Conservation (phyloP, 1,140 invertebrate species). For the Subanguina moxae region DNA sequence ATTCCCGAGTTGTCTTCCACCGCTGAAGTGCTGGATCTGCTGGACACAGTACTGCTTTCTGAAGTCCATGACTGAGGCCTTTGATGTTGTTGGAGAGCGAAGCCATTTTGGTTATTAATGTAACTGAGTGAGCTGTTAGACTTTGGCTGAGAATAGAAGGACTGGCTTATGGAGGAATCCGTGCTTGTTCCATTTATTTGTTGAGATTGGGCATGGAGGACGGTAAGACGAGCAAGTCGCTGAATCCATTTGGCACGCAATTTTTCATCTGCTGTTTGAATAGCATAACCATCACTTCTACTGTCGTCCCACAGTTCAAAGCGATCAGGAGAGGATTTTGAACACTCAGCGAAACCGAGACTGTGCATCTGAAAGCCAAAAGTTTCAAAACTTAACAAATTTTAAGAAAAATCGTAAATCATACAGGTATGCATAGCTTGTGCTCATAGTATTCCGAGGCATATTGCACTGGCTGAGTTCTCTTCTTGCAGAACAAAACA, state of each 20-base stretch:
- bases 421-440: constrained; percentile 53
- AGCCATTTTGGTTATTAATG: not conserved
- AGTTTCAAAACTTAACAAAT: constrained; percentile 12
- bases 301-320: constrained; percentile 57
- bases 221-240: constrained; percentile 36
- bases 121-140: not conserved
- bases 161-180: not conserved
- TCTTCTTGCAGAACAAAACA: constrained; percentile 56
- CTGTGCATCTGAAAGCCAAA: constrained; percentile 32
- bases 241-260: constrained; percentile 52
- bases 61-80: constrained; percentile 14
- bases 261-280: constrained; percentile 44
- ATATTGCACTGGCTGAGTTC: constrained; percentile 38
- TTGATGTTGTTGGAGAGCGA: constrained; percentile 8
- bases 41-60: constrained; percentile 3
- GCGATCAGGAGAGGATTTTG: constrained; percentile 31
- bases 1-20: not conserved
- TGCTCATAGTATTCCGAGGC: constrained; percentile 57
- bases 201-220: constrained; percentile 14
- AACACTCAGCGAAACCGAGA: constrained; percentile 50
- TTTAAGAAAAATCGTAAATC: constrained; percentile 8
- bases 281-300: constrained; percentile 53
- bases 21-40: constrained; percentile 5
- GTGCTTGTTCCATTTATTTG: not conserved
- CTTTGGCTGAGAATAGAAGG: not conserved